Evolutionary conservation across 2,113 vertebrate genomes (phyloP).

Genomic region (Leiothrix lutea): DNA sequence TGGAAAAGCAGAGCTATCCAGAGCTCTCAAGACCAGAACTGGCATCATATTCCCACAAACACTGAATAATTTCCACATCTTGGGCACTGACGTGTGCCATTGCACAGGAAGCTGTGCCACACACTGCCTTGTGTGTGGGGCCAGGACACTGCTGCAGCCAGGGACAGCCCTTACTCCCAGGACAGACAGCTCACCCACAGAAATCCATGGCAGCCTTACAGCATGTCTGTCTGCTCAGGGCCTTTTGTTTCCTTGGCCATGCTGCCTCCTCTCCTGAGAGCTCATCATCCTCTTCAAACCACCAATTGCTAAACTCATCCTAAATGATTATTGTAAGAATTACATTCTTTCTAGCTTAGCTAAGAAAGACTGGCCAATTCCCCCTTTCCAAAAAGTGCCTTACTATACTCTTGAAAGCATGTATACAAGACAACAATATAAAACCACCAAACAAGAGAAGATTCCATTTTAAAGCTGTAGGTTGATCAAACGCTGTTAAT

Average conservation of each 20-base stretch:
- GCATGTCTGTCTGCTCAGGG: background rate
- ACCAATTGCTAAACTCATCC: background rate
- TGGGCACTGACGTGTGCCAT: background rate
- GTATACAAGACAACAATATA: background rate
- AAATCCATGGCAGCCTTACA: background rate
- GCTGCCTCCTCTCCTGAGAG: background rate
- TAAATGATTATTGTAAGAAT: background rate
- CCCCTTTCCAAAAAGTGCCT: background rate
- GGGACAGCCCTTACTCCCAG: background rate
- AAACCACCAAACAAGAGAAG: background rate
- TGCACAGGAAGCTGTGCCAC: background rate
- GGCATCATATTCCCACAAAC: background rate
- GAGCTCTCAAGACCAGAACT: background rate
- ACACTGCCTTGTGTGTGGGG: background rate
- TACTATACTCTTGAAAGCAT: background rate
- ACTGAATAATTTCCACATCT: background rate
- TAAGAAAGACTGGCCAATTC: background rate
- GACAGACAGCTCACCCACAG: background rate
- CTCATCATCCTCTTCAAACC: background rate
- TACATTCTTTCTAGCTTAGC: background rate
- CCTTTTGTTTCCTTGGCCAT: background rate
- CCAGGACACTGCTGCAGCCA: background rate
- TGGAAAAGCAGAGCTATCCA: background rate
- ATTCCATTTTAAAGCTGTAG: constrained; percentile 16
- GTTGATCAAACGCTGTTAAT: constrained; percentile 26